A percentile compares a stretch with the other conserved stretches of the same genome.
Conservation (phyloP, 2,888 invertebrate species). For the Pterostichus niger region DNA sequence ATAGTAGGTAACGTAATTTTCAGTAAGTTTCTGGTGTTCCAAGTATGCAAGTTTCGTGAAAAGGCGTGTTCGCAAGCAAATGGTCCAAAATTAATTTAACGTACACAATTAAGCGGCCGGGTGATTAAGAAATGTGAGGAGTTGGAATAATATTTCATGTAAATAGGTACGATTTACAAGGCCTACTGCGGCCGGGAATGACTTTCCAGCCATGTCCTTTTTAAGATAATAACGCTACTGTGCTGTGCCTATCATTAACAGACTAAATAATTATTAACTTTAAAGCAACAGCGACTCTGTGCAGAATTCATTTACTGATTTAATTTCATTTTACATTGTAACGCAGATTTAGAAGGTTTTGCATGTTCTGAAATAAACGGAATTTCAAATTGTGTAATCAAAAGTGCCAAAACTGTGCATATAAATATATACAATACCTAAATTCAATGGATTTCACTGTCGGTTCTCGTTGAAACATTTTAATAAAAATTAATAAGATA, state of each 20-base stretch:
- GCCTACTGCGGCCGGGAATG: constrained; percentile 20
- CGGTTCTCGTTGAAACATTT: too few relatives aligned
- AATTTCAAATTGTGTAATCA: too few relatives aligned
- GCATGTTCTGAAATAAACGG: too few relatives aligned
- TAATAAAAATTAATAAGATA: too few relatives aligned
- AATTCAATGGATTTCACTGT: too few relatives aligned
- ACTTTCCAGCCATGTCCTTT: constrained; percentile 23
- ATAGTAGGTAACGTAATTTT: constrained; percentile 3
- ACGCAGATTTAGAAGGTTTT: not conserved
- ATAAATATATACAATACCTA: too few relatives aligned
- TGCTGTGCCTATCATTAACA: constrained; percentile 45
- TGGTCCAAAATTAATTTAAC: constrained; percentile 52
- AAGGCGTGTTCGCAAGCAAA: constrained; percentile 28
- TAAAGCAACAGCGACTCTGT: not conserved
- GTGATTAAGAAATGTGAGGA: constrained; percentile 50
- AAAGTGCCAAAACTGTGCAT: too few relatives aligned
- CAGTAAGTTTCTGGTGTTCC: not conserved
- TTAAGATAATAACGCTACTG: constrained; percentile 31
- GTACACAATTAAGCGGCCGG: constrained; percentile 23
- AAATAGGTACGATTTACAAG: constrained; percentile 56
- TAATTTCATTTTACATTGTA: not conserved
- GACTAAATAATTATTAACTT: constrained; percentile 50
- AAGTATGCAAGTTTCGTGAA: constrained; percentile 13
- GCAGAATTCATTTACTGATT: constrained; percentile 35
- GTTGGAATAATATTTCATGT: constrained; percentile 54